Base-by-base conservation (phyloP, 1,140 invertebrate species). In the Manduca sexta region DNA sequence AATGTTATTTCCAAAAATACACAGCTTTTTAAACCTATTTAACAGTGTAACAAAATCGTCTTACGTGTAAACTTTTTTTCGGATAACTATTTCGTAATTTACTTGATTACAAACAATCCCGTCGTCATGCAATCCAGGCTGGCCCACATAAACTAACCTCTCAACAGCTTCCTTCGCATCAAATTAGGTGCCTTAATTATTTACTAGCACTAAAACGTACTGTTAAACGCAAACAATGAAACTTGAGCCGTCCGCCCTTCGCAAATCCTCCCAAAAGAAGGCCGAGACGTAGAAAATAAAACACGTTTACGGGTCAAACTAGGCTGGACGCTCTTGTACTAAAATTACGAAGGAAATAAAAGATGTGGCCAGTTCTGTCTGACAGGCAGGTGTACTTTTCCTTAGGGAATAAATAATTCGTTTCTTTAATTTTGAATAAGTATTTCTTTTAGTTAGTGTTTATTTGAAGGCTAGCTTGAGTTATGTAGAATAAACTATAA, bases 111-210 rank as follows among this genome's bases (percentile, higher is more conserved):
- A 41, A 46, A 41, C 15, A 21, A 26, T 33, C 33, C 35, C 49
- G 48, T 26, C 55, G 69, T 69, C 61, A 60, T 70, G 49, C 62
- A 70, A 74, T 68, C 48, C 56, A 48, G 52, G 49, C 46, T 47
- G 21, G 54, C 63, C 50, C 61, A 64, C 69, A 70, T 78, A 82
- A 79, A 82, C 65, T 79, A 77, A 82, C 65, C 63, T 61, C 59
- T 60, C 53, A 65, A 44, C 54, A 64, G 59, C 57, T 69, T 69
- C 65, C 60, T 63, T 53, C 70, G 56, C 79, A 84, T 84, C 80
- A 84, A 84, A 84, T 84, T 84, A 84, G 72, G 51, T 56, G 65
- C 52, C 69, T 74, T 76, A 76, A 79, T 78, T 80, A 81, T 84
- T 84, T 80, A 84, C 72, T 71, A 73, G 63, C 67, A 74, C 65